Conservation (phyloP, 2,888 invertebrate genomes). For the Ischnura elegans region DNA sequence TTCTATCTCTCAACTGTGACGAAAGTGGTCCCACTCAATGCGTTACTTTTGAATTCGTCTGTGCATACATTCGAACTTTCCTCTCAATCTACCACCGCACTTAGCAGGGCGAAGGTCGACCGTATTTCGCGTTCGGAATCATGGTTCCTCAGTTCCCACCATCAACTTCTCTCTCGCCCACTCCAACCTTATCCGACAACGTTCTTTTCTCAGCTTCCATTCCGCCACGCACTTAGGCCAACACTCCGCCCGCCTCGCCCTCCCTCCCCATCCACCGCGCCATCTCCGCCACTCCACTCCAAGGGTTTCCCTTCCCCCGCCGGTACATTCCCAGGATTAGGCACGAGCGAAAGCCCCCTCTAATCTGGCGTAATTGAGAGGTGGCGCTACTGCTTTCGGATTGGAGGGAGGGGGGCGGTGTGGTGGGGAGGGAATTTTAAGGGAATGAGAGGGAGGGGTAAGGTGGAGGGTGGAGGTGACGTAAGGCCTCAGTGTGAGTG, state of each 20-base stretch:
- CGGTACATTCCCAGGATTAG: conserved; percentile 44
- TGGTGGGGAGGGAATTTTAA: neutral
- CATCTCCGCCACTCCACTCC: conserved; percentile 6
- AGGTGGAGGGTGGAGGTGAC: too few species aligned
- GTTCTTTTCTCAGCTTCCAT: conserved; percentile 19
- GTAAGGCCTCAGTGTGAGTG: too few species aligned
- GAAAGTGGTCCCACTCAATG: too few species aligned
- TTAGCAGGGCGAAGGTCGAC: too few species aligned
- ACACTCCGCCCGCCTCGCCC: neutral
- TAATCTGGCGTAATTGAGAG: conserved; percentile 76
- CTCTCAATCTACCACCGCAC: too few species aligned
- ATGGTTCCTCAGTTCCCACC: too few species aligned
- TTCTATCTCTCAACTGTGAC: too few species aligned
- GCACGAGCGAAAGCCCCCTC: conserved; percentile 72
- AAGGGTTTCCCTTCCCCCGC: neutral
- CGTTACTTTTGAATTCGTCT: too few species aligned
- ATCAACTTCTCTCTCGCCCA: too few species aligned
- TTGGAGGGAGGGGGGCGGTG: conserved; percentile 19
- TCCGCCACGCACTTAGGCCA: conserved; percentile 46
- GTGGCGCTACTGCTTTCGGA: conserved; percentile 10
- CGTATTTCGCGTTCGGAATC: too few species aligned
- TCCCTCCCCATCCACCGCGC: neutral
- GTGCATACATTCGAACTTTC: too few species aligned
- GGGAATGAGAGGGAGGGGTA: neutral
- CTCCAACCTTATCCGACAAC: conserved; percentile 55